Evolutionary conservation across 1,140 invertebrate species (phyloP).

Genomic region (Bombus confusus): DNA sequence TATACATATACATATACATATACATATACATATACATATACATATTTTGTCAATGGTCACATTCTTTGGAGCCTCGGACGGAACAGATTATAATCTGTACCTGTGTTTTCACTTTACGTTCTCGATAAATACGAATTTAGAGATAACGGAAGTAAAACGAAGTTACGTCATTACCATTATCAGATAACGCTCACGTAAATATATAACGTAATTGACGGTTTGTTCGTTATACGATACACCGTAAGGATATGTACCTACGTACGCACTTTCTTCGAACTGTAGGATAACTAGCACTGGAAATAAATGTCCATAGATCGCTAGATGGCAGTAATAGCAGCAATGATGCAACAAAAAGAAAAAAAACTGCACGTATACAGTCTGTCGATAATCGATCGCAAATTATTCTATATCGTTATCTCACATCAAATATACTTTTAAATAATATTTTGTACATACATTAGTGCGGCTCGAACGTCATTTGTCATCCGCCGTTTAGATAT

Average conservation of each 20-base stretch:
- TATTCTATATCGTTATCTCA: not conserved
- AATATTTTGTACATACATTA: not conserved
- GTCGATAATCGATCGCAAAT: not conserved
- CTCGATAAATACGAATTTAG: too few relatives aligned
- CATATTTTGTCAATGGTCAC: too few relatives aligned
- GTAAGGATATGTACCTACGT: not conserved
- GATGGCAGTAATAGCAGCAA: not conserved
- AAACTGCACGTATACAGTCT: not conserved
- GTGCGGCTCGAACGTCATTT: not conserved
- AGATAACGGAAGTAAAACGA: not conserved
- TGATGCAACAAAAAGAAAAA: too few relatives aligned
- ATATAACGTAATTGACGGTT: not conserved
- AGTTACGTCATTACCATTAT: not conserved
- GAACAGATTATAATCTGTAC: too few relatives aligned
- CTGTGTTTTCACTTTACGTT: too few relatives aligned
- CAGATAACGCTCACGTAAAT: not conserved
- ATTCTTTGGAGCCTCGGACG: too few relatives aligned
- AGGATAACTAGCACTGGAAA: too few relatives aligned
- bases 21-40: too few relatives aligned
- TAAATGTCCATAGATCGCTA: not conserved
- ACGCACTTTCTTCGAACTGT: too few relatives aligned
- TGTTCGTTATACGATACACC: too few relatives aligned
- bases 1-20: too few relatives aligned
- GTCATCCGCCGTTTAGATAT: not conserved
- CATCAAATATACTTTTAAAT: not conserved